A percentile compares a stretch with the other conserved stretches of the same genome.
These are phyloP conservation scores for Plodia interpunctella DNA, from an alignment of 1,140 invertebrate genomes.

Conservation along the genomic window DNA sequence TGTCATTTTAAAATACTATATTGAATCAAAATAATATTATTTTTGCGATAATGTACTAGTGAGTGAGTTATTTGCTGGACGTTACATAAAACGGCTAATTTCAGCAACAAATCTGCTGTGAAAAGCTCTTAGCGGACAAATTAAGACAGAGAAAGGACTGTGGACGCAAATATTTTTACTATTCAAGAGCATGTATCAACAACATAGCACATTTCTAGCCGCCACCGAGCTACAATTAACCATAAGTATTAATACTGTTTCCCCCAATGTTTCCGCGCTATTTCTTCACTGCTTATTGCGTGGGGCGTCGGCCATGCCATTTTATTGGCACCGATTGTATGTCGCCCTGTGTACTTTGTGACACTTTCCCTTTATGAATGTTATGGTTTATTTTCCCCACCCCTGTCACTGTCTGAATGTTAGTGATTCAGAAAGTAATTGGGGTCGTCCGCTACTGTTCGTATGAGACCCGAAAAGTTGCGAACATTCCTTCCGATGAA, in stretches of 20 bases:
- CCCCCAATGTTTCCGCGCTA: constrained; percentile 67
- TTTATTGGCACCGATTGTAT: constrained; percentile 71
- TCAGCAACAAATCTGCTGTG: too few relatives aligned
- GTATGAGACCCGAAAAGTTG: background rate
- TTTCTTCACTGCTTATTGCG: constrained; percentile 64
- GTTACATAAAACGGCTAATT: too few relatives aligned
- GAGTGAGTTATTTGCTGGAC: too few relatives aligned
- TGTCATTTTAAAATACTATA: too few relatives aligned
- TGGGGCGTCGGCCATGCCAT: constrained; percentile 52
- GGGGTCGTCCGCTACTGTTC: constrained; percentile 17
- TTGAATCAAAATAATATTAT: too few relatives aligned
- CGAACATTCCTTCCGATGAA: background rate
- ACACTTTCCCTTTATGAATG: constrained; percentile 70
- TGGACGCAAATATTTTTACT: background rate
- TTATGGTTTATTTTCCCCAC: constrained; percentile 52
- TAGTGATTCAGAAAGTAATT: constrained; percentile 27
- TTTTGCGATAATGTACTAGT: too few relatives aligned
- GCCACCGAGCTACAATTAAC: constrained; percentile 58
- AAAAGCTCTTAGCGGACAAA: too few relatives aligned
- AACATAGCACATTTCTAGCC: background rate
- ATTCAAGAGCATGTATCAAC: background rate
- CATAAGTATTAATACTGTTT: constrained; percentile 75
- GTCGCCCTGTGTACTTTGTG: constrained; percentile 52
- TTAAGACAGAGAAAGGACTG: too few relatives aligned
- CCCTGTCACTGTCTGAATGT: constrained; percentile 27